These are phyloP conservation scores for Oscheius sp. DNA, from an alignment of 1,140 invertebrate species.

Conservation along the genomic window DNA sequence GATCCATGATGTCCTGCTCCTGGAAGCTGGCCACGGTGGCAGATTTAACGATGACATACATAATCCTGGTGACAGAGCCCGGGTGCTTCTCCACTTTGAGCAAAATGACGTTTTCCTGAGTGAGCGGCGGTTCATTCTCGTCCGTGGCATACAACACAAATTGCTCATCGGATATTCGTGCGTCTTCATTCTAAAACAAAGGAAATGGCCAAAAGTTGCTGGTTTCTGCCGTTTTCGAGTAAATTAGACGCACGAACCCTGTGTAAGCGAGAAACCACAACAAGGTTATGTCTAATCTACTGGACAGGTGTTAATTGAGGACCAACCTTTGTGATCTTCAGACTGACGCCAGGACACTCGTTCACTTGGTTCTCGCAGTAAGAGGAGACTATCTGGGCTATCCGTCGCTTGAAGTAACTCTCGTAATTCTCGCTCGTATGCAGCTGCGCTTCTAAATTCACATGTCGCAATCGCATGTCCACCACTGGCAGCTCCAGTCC, in stretches of 20 bases:
- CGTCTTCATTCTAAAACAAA: conserved; percentile 9
- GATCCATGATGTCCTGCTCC: conserved; percentile 29
- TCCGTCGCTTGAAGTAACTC: conserved; percentile 57
- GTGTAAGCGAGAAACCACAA: not conserved
- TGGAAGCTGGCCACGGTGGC: not conserved
- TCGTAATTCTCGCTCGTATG: conserved; percentile 58
- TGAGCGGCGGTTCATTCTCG: conserved; percentile 45
- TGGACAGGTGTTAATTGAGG: not conserved
- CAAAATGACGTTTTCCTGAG: conserved; percentile 55
- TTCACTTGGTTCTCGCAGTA: conserved; percentile 56
- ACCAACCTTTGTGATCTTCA: not conserved
- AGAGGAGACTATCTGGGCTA: conserved; percentile 51
- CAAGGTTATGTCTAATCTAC: not conserved
- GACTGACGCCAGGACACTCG: conserved; percentile 49
- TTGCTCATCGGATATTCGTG: conserved; percentile 18
- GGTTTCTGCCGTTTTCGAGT: conserved; percentile 9
- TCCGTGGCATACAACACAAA: conserved; percentile 26
- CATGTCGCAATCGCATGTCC: conserved; percentile 49
- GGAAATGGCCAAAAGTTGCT: conserved; percentile 3
- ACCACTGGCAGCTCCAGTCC: conserved; percentile 44
- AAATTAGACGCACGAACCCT: conserved; percentile 6
- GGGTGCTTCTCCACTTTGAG: conserved; percentile 44
- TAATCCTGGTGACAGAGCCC: conserved; percentile 44
- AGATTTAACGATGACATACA: conserved; percentile 43
- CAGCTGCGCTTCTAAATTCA: conserved; percentile 51